Percentiles rank a stretch among this genome's conserved stretches.
Conservation (phyloP, 2,113 vertebrate species). For the Machaerirhynchus nigripectus region DNA sequence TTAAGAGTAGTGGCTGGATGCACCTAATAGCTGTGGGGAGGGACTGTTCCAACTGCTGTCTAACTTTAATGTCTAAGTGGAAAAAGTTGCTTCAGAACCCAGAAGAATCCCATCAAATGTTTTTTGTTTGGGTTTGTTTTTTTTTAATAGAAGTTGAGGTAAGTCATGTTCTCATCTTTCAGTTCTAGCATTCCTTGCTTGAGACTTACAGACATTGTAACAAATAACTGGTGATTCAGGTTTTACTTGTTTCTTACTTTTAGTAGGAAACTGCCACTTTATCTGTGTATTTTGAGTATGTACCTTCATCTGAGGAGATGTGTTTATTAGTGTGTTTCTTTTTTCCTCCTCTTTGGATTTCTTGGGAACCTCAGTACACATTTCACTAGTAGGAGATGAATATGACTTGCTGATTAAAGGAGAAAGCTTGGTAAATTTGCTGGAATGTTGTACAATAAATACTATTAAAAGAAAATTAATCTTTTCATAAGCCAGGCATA, state of each 20-base stretch:
- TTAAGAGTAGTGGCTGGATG: not conserved
- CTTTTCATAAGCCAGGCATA: not conserved
- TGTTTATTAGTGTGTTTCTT: not conserved
- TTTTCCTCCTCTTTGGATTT: not conserved
- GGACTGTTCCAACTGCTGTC: not conserved
- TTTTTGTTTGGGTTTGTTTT: not conserved
- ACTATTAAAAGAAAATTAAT: not conserved
- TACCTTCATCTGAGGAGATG: not conserved
- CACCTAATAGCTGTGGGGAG: not conserved
- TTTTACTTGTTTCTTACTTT: not conserved
- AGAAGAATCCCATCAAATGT: not conserved
- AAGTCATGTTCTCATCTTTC: not conserved
- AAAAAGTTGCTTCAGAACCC: not conserved
- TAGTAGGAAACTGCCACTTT: not conserved
- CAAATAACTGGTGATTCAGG: not conserved
- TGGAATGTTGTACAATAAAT: not conserved
- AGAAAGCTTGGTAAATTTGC: not conserved
- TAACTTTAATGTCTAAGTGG: not conserved
- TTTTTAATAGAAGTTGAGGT: not conserved
- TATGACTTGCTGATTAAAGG: not conserved
- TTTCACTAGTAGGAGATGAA: not conserved
- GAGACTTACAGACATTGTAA: not conserved
- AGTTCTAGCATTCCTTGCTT: not conserved
- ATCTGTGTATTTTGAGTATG: not conserved
- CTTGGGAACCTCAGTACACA: not conserved